Evolutionary conservation across 2,797 vertebrate genomes (phyloP), one percentile per base, ranked within the genome.

Genomic region (Channallabes apus): DNA sequence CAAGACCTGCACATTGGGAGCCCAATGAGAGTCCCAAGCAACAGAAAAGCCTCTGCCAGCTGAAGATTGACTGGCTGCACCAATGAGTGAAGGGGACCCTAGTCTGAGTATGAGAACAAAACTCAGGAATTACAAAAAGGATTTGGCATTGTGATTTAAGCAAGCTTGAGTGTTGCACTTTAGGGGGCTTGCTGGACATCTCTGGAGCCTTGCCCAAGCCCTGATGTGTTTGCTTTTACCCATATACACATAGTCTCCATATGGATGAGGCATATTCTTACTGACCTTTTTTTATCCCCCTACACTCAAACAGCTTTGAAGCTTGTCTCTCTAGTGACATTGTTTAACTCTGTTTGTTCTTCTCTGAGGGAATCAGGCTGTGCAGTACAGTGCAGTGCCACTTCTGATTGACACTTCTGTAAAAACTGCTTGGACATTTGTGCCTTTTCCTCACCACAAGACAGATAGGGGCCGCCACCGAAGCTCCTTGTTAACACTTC

Each of bases 1-100:
- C 97, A 97, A 96, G 97, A 96, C 83, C 85, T 82, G 68, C 87
- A 87, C 61, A 81, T 90, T 90, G 84, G 89, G 91, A 91, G 89
- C 91, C 89, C 14, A 59, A 22, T 82, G 38, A 41, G 90, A 93
- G 90, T 91, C 92, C 91, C 90, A 91, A 94, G 91, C 89, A 86
- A 91, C 92, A 93, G 94, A 94, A 94, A 94, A 94, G 92, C 88
- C 54, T 67, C 17, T 83, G 83, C 87, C 8, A 64, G 85, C 86
- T 87, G 88, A 77, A 80, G 41, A 80, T 91, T 94, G 93, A 94
- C 90, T 92, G 93, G 92, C 92, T 88, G 88, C 86, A 87, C 65
- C 27, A 35, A 17, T 87, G 68, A 88, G 84, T 35, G 76, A 89
- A 86, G 82, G 85, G 86, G 83, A 87, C 84, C 86, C 76, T 38